Evolutionary conservation across 1,140 invertebrate genomes (phyloP).

Genomic region (Maconellicoccus hirsutus): DNA sequence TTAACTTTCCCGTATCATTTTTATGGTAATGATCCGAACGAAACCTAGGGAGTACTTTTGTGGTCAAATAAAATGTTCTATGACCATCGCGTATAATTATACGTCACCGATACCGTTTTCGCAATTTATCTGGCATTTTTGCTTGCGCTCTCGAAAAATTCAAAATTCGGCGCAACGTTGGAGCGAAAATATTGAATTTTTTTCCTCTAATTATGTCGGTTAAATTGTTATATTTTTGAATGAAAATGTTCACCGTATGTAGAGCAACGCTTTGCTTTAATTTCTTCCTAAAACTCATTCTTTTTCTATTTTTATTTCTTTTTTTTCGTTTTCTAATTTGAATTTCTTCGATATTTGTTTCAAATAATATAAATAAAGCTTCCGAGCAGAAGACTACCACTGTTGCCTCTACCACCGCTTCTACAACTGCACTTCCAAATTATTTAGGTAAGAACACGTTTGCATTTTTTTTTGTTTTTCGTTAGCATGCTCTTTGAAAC

Average conservation of each 20-base stretch:
- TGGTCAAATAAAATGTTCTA: slow-evolving; percentile 16
- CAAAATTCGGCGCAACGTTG: neutral
- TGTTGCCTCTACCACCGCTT: slow-evolving; percentile 20
- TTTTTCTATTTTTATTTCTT: neutral
- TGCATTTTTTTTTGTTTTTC: neutral
- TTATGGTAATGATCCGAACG: slow-evolving; percentile 13
- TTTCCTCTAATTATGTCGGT: too few species aligned
- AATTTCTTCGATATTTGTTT: neutral
- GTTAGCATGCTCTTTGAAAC: neutral
- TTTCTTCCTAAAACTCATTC: neutral
- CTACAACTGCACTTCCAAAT: slow-evolving; percentile 19
- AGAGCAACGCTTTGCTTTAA: neutral
- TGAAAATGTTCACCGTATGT: neutral
- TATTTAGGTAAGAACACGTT: slow-evolving; percentile 21
- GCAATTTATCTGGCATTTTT: slow-evolving; percentile 2
- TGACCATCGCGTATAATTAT: slow-evolving; percentile 19
- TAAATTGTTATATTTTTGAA: too few species aligned
- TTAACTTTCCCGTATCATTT: slow-evolving; percentile 17
- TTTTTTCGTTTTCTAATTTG: slow-evolving; percentile 1
- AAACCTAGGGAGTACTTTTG: neutral
- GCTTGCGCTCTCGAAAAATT: neutral
- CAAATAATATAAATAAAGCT: slow-evolving; percentile 3
- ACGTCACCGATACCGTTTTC: slow-evolving; percentile 2
- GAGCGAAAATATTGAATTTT: too few species aligned
- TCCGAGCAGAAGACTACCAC: slow-evolving; percentile 16